A percentile compares a stretch with the other conserved stretches of the same genome.
Conservation (phyloP, 2,888 invertebrate genomes). For the Barypeithes pellucidus region DNA sequence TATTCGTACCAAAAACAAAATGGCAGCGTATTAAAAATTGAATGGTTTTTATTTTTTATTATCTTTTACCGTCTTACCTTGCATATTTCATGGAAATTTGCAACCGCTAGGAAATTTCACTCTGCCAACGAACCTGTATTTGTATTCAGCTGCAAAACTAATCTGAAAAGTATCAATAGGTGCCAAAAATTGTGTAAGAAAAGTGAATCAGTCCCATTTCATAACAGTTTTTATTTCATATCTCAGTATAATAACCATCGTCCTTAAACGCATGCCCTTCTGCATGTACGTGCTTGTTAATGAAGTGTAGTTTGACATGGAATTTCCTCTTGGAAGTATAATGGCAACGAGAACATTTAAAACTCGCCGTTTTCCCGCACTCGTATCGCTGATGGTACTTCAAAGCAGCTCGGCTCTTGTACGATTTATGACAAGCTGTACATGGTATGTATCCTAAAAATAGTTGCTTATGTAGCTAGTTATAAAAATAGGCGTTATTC, state of each 20-base stretch:
- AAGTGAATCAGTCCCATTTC: too few relatives aligned
- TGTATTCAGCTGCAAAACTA: too few relatives aligned
- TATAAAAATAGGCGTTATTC: too few relatives aligned
- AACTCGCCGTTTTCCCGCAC: constrained; percentile 68
- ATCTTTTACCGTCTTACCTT: too few relatives aligned
- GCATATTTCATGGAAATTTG: too few relatives aligned
- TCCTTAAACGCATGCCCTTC: background rate
- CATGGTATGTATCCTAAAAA: constrained; percentile 15
- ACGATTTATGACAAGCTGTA: constrained; percentile 54
- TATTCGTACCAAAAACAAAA: too few relatives aligned
- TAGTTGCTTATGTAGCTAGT: background rate
- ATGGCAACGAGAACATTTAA: constrained; percentile 16
- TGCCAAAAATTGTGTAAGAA: too few relatives aligned
- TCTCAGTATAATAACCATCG: constrained; percentile 14
- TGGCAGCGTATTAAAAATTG: too few relatives aligned
- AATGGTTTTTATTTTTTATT: too few relatives aligned
- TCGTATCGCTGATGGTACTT: constrained; percentile 56
- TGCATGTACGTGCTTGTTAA: constrained; percentile 15
- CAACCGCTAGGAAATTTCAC: too few relatives aligned
- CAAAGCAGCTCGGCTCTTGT: constrained; percentile 56
- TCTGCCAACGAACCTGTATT: too few relatives aligned
- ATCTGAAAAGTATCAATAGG: too few relatives aligned
- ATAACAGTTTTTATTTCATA: background rate
- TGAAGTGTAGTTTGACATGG: constrained; percentile 31
- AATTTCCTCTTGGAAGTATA: constrained; percentile 31